phyloP scores from a whole-genome alignment of 1,140 invertebrate genomes.

The Hyles euphorbiae region DNA sequence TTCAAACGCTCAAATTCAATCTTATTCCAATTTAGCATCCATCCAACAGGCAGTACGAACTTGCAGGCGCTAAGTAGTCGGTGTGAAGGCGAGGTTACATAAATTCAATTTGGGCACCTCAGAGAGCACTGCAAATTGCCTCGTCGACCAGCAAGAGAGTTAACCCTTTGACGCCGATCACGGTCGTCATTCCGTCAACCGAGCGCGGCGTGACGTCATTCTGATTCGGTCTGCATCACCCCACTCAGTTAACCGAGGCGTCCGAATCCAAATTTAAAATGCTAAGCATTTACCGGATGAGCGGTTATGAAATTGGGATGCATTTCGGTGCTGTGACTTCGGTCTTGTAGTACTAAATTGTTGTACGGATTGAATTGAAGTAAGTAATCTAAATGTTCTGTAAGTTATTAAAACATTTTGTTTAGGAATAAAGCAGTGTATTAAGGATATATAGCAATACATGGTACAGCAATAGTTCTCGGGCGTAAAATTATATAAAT shows the following conservation, averaged over 20 bases:
- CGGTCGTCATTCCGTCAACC: slow-evolving; percentile 37
- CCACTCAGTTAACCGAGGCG: slow-evolving; percentile 13
- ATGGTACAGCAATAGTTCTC: too few species aligned
- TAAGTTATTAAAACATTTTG: too few species aligned
- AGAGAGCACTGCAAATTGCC: slow-evolving; percentile 57
- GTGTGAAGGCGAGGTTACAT: slow-evolving; percentile 51
- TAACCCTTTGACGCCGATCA: slow-evolving; percentile 54
- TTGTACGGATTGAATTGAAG: too few species aligned
- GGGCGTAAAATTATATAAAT: too few species aligned
- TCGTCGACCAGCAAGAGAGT: slow-evolving; percentile 39
- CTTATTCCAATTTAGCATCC: background rate
- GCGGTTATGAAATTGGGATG: background rate
- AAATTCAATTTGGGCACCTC: slow-evolving; percentile 59
- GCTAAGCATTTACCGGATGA: slow-evolving; percentile 9
- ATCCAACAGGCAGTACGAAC: background rate
- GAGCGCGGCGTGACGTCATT: slow-evolving; percentile 30
- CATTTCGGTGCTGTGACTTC: too few species aligned
- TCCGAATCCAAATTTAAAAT: slow-evolving; percentile 20
- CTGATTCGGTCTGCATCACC: slow-evolving; percentile 22
- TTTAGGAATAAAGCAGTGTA: too few species aligned
- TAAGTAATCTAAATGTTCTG: too few species aligned
- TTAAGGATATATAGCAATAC: too few species aligned
- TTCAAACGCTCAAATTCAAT: too few species aligned
- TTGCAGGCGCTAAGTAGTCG: slow-evolving; percentile 22
- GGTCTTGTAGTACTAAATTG: too few species aligned